Base-by-base conservation (phyloP, 2,797 vertebrate genomes). In the Coendou prehensilis region DNA sequence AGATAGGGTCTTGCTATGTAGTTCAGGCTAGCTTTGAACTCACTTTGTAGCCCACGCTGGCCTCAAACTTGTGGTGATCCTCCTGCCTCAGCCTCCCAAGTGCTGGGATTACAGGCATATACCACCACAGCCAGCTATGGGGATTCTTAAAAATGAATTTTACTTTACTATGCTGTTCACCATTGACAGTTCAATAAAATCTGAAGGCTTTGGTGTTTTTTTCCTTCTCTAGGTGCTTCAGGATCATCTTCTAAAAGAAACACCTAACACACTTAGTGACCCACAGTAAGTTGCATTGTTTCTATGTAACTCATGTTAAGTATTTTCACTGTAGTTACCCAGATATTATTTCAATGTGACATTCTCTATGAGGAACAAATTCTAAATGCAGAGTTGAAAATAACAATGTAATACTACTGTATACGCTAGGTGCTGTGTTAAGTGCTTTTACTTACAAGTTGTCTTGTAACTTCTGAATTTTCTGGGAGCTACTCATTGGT, bases 241-340 rank as follows among this genome's bases (percentile, higher is more conserved):
- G 85, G 99, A 99, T 98, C 99, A 99, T 97, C 98, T 99, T 98
- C 95, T 99, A 91, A 99, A 99, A 96, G 99, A 99, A 98, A 99
- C 99, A 0, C 98, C 99, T 0, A 99, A 99, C 97, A 99, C 99
- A 0, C 98, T 99, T 91, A 99, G 99, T 94, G 99, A 99, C 97
- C 99, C 99, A 59, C 99, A 99, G 99, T 99, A 99, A 98, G 99
- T 99, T 20, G 11, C 33, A 0, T 30, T 87, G 4, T 89, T 71
- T 93, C 45, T 88, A 0, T 54, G 71, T 85, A 85, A 79, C 54
- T 82, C 7, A 26, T n/a, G 8, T 37, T 63, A 41, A 84, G n/a
- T 45, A 67, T 79, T 41, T 93, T 89, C 3, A 33, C 52, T 71
- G 2, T 23, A 57, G 26, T 4, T 95, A 45, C 67, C n/a, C 47